A percentile compares a stretch with the other conserved stretches of the same genome.
Evolutionary conservation across 1,140 invertebrate species (phyloP).

Genomic region (Choristoneura fumiferana): DNA sequence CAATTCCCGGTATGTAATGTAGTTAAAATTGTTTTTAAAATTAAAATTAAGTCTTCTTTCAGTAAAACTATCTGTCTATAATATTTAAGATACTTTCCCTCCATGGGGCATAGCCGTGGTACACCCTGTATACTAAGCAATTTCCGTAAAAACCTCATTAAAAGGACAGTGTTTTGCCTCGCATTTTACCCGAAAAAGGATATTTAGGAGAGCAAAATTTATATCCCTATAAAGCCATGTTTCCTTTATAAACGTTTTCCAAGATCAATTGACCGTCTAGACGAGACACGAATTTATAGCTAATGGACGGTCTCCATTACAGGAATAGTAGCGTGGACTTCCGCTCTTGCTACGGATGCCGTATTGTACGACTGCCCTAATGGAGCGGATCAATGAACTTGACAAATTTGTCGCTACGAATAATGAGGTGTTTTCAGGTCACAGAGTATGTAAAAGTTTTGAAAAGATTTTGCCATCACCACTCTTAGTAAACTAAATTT

Average conservation of each 20-base stretch:
- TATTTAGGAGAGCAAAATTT: not conserved
- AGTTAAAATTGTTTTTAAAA: no score
- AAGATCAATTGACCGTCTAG: constrained; percentile 14
- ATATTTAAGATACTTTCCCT: no score
- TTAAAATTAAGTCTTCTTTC: no score
- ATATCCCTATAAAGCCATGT: not conserved
- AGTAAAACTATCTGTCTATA: no score
- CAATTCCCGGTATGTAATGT: no score
- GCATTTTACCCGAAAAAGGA: not conserved
- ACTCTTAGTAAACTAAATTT: not conserved
- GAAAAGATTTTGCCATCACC: not conserved
- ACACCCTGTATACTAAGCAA: no score
- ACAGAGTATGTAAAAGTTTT: not conserved
- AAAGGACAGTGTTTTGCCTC: not conserved
- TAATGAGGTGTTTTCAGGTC: not conserved
- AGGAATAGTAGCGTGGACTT: constrained; percentile 35
- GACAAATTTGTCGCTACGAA: constrained; percentile 11
- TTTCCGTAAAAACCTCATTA: no score
- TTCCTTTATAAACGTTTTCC: constrained; percentile 2
- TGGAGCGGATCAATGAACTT: constrained; percentile 16
- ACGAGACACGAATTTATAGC: constrained; percentile 29
- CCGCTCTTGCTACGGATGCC: constrained; percentile 5
- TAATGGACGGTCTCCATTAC: constrained; percentile 43
- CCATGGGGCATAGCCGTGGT: no score
- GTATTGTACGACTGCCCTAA: constrained; percentile 18